Conservation (phyloP, 2,888 invertebrate genomes). For the Galerucella nymphaeae region DNA sequence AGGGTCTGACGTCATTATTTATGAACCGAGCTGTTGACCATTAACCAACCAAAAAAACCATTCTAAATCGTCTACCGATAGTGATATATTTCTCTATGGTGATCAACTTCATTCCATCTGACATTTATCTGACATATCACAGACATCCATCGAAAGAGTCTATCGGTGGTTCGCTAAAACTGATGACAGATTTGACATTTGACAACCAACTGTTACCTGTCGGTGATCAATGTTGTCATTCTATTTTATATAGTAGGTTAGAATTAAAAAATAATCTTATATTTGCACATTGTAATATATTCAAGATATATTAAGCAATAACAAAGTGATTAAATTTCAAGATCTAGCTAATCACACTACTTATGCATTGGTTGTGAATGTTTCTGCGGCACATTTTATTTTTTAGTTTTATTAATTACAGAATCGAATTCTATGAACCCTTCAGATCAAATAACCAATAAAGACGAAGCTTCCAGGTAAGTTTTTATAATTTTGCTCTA, state of each 20-base stretch:
- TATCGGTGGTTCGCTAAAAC: too few relatives aligned
- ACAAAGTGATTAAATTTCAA: constrained; percentile 3
- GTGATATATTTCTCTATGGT: too few relatives aligned
- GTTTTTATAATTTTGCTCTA: constrained; percentile 9
- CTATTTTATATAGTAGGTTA: neutral
- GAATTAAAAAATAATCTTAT: neutral
- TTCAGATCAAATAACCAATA: constrained; percentile 61
- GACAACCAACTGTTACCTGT: too few relatives aligned
- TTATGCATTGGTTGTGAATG: constrained; percentile 38
- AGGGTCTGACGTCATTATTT: too few relatives aligned
- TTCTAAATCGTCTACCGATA: too few relatives aligned
- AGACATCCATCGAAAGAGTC: too few relatives aligned
- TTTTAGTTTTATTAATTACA: constrained; percentile 49
- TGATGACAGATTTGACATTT: neutral
- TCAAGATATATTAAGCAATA: constrained; percentile 23
- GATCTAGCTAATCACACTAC: constrained; percentile 29
- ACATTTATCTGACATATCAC: too few relatives aligned
- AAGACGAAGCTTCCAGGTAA: constrained; percentile 69
- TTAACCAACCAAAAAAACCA: too few relatives aligned
- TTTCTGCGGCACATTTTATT: constrained; percentile 44
- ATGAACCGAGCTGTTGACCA: too few relatives aligned
- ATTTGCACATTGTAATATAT: neutral
- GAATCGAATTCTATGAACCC: constrained; percentile 66
- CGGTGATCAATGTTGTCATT: neutral
- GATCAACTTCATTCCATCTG: too few relatives aligned